Evolutionary conservation across 1,140 invertebrate species (phyloP).

Genomic region (Zaprionus africanus): DNA sequence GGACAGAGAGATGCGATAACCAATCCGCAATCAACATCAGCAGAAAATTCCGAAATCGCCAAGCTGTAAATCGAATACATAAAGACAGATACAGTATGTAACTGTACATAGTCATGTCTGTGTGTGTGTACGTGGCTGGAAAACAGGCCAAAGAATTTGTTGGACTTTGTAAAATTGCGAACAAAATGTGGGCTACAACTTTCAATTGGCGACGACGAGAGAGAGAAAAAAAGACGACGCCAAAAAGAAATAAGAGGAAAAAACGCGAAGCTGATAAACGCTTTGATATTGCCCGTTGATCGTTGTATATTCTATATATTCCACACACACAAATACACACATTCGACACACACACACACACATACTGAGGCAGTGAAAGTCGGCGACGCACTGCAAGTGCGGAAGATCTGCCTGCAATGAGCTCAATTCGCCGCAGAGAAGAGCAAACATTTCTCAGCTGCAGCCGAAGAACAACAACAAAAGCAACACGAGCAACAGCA

Average conservation of each 20-base stretch:
- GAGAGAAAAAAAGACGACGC: background rate
- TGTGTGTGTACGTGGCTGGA: background rate
- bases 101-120: background rate
- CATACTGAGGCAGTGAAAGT: slow-evolving; percentile 43
- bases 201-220: slow-evolving; percentile 43
- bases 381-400: slow-evolving; percentile 27
- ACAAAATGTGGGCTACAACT: slow-evolving; percentile 45
- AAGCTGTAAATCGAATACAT: background rate
- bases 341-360: background rate
- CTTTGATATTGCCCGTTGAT: slow-evolving; percentile 45
- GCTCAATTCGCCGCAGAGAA: slow-evolving; percentile 48
- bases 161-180: slow-evolving; percentile 38
- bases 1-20: slow-evolving; percentile 10
- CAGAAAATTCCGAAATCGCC: slow-evolving; percentile 24
- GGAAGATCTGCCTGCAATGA: slow-evolving; percentile 35
- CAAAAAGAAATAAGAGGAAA: slow-evolving; percentile 8
- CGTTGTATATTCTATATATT: slow-evolving; percentile 27
- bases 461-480: slow-evolving; percentile 1
- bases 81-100: slow-evolving; percentile 4
- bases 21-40: slow-evolving; percentile 25
- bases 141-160: slow-evolving; percentile 43
- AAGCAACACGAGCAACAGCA: background rate
- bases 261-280: slow-evolving; percentile 51
- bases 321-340: slow-evolving; percentile 16
- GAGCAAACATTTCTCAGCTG: slow-evolving; percentile 37